Base-by-base conservation (phyloP, 2,113 vertebrate genomes). In the Panthera tigris region DNA sequence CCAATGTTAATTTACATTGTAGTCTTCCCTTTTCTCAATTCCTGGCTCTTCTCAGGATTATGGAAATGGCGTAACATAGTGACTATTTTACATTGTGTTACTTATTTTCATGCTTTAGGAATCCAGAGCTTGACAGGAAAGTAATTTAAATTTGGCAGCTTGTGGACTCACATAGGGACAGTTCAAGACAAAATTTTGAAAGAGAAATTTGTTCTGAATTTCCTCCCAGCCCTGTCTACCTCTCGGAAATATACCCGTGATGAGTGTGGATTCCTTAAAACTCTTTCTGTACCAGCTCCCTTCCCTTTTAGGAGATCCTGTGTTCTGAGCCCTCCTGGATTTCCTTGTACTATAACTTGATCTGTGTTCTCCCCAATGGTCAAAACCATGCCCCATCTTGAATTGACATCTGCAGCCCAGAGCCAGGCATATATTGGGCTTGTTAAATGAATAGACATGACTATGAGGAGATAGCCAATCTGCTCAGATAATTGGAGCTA, bases 401-500 rank as follows among this genome's bases (percentile, higher is more conserved):
- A 71, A 86, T 7, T 41, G 69, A 89, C 1, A 0, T 41, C 50
- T 87, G n/a, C 31, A 94, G 27, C 36, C n/a, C 61, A 83, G 33
- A 80, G 57, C 29, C 68, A 85, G 76, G 16, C n/a, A 5, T 69
- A 57, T 29, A 90, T 1, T 66, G 90, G 80, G 3, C 52, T 68
- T 94, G 29, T 92, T 84, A 92, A 89, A 66, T 63, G 68, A n/a
- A 73, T 78, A 74, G 91, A 78, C 66, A 25, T 15, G 73, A 57
- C 71, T 55, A 23, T 82, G 48, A 91, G 55, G 94, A 95, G 66
- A 95, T 0, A 79, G 78, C 79, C 86, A 95, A 82, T 88, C 82
- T 94, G 57, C 69, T 93, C 45, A 73, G 69, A 85, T 98, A 98
- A 97, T 74, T 95, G 97, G 71, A 97, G 90, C 96, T 88, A 98